phyloP scores from a whole-genome alignment of 1,140 invertebrate species.

The Heliconius himera region DNA sequence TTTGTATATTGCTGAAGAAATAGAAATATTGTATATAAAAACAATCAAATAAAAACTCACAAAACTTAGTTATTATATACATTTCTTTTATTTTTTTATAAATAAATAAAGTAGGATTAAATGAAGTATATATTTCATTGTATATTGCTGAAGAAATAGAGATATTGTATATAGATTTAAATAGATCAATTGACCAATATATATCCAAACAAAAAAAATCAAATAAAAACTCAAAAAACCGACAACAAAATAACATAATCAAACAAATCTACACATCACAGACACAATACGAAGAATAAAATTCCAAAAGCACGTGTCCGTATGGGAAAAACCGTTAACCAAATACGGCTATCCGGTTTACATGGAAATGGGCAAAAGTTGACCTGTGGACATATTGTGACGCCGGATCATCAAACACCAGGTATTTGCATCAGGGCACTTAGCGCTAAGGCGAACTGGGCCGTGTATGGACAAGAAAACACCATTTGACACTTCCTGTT shows the following conservation, averaged over 20 bases:
- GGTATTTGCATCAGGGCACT: slow-evolving; percentile 76
- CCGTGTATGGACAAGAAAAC: slow-evolving; percentile 74
- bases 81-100: background rate
- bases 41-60: too few relatives aligned
- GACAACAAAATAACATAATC: background rate
- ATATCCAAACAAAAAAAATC: background rate
- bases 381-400: slow-evolving; percentile 38
- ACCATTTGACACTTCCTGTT: slow-evolving; percentile 79
- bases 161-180: too few relatives aligned
- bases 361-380: slow-evolving; percentile 46
- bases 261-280: background rate
- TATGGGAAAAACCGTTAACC: slow-evolving; percentile 54
- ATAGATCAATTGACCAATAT: background rate
- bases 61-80: too few relatives aligned
- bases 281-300: slow-evolving; percentile 24
- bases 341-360: slow-evolving; percentile 52
- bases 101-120: background rate
- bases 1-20: too few relatives aligned
- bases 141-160: too few relatives aligned
- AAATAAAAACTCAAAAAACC: background rate
- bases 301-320: slow-evolving; percentile 37
- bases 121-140: background rate
- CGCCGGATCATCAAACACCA: slow-evolving; percentile 64
- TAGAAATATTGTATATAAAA: too few relatives aligned
- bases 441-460: slow-evolving; percentile 67